Evolutionary conservation across 1,140 invertebrate genomes (phyloP).

Genomic region (Paralvinella palmiformis): DNA sequence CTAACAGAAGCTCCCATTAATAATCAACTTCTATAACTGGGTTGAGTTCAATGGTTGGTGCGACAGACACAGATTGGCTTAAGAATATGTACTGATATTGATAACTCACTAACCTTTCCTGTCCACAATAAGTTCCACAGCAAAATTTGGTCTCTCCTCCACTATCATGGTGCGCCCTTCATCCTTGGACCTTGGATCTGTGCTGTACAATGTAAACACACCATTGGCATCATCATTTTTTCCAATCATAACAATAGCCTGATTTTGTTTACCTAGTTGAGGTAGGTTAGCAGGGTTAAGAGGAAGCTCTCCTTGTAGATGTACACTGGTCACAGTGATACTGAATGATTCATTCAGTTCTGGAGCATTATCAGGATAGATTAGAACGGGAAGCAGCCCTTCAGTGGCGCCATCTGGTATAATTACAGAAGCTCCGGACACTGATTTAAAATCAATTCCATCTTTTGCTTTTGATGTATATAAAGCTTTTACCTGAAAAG

Average conservation of each 20-base stretch:
- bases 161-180: slow-evolving; percentile 30
- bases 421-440: slow-evolving; percentile 30
- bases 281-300: slow-evolving; percentile 28
- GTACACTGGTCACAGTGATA: slow-evolving; percentile 29
- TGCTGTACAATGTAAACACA: slow-evolving; percentile 35
- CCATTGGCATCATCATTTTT: slow-evolving; percentile 44
- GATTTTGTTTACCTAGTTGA: slow-evolving; percentile 25
- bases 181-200: slow-evolving; percentile 25
- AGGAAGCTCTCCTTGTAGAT: slow-evolving; percentile 22
- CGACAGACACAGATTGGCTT: no score
- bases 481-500: not conserved
- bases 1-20: no score
- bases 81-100: not conserved
- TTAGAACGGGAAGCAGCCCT: slow-evolving; percentile 32
- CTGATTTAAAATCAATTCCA: slow-evolving; percentile 30
- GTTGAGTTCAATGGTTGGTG: no score
- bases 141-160: slow-evolving; percentile 33
- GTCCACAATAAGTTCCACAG: slow-evolving; percentile 42
- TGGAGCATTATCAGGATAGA: slow-evolving; percentile 23
- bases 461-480: slow-evolving; percentile 6
- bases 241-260: slow-evolving; percentile 31
- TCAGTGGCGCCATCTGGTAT: slow-evolving; percentile 30
- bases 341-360: slow-evolving; percentile 43
- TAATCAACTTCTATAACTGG: no score
- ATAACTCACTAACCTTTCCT: slow-evolving; percentile 33